These are phyloP conservation scores for Morus bassanus DNA, from an alignment of 2,797 vertebrate genomes.

Conservation along the genomic window DNA sequence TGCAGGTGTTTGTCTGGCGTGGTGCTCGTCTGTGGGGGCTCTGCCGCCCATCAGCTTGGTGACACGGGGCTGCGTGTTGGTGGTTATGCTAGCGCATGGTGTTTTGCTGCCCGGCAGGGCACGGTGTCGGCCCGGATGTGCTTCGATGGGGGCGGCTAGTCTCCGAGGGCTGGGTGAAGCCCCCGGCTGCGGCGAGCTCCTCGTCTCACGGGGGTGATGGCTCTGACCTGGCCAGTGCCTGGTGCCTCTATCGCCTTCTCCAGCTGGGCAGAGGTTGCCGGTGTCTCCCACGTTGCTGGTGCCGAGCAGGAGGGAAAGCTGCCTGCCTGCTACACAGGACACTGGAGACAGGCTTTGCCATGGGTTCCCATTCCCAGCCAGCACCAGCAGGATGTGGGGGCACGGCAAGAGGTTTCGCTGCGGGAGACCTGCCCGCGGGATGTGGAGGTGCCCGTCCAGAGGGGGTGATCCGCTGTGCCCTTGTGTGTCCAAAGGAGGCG, in stretches of 20 bases:
- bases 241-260: neutral
- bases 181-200: fast-evolving
- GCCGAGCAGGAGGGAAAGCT: neutral
- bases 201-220: fast-evolving
- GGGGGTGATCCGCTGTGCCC: neutral
- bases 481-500: slow-evolving; percentile 81
- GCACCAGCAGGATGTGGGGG: neutral
- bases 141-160: neutral
- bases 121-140: fast-evolving
- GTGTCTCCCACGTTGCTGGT: neutral
- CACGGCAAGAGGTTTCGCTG: neutral
- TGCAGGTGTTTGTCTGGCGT: fast-evolving
- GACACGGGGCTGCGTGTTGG: fast-evolving
- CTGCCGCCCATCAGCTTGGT: neutral
- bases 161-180: neutral
- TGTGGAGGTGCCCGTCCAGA: fast-evolving
- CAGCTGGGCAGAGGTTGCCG: neutral
- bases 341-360: neutral
- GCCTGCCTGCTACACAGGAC: neutral
- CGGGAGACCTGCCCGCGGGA: neutral
- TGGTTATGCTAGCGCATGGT: fast-evolving
- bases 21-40: neutral
- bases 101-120: neutral
- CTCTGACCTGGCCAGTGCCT: neutral
- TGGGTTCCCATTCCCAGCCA: neutral